Conservation (phyloP, 2,888 invertebrate genomes). For the Mythimna pallens region DNA sequence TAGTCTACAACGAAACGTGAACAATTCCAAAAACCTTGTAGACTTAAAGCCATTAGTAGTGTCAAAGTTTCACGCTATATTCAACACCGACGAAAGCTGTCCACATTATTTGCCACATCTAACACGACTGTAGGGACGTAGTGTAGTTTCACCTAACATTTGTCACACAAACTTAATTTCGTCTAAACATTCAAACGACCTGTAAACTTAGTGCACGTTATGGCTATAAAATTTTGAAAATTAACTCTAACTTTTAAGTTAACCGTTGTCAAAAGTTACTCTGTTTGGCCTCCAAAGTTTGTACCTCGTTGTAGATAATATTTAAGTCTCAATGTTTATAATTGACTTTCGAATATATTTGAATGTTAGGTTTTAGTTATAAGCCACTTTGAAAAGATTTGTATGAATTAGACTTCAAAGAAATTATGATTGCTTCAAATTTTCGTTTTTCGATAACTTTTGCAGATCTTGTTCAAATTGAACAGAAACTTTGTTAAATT, state of each 20-base stretch:
- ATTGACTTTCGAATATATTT: constrained; percentile 66
- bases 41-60: constrained; percentile 39
- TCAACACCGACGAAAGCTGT: constrained; percentile 47
- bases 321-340: constrained; percentile 62
- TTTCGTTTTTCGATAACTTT: constrained; percentile 31
- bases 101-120: constrained; percentile 50
- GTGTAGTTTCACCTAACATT: constrained; percentile 34
- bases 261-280: constrained; percentile 62
- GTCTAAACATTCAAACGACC: constrained; percentile 43
- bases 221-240: constrained; percentile 45
- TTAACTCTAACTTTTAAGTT: constrained; percentile 50
- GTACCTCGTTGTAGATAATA: constrained; percentile 60
- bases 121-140: constrained; percentile 45
- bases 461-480: constrained; percentile 26
- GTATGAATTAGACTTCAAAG: constrained; percentile 29
- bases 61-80: constrained; percentile 43
- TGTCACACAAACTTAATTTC: constrained; percentile 52
- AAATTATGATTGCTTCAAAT: constrained; percentile 30
- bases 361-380: constrained; percentile 19
- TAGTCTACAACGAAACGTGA: constrained; percentile 20
- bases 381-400: constrained; percentile 31
- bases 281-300: constrained; percentile 59
- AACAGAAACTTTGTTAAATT: constrained; percentile 31
- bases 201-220: constrained; percentile 36
- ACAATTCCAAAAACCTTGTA: constrained; percentile 41